phyloP scores from a whole-genome alignment of 2,113 vertebrate genomes.

The Malaclemys terrapin region DNA sequence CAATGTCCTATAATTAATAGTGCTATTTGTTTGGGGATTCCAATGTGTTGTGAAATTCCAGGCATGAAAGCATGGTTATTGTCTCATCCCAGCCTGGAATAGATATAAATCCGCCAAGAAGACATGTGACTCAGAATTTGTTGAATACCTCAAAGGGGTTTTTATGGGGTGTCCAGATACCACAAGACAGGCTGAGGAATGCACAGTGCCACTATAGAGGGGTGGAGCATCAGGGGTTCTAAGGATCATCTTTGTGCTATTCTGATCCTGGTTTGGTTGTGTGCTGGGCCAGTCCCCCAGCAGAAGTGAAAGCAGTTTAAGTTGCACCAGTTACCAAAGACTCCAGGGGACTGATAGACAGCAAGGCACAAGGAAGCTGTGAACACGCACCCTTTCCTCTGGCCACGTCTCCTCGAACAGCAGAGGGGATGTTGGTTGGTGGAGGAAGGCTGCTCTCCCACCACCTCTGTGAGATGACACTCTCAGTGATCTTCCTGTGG shows the following conservation, averaged over 20 bases:
- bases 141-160: neutral
- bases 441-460: neutral
- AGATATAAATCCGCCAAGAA: conserved; percentile 39
- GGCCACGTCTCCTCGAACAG: neutral
- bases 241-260: fast-evolving
- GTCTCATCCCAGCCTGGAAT: conserved; percentile 23
- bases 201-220: neutral
- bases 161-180: neutral
- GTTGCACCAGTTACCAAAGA: neutral
- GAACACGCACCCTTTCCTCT: neutral
- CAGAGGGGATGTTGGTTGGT: neutral
- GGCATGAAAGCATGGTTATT: conserved; percentile 47
- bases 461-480: neutral
- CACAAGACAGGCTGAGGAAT: neutral
- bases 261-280: neutral
- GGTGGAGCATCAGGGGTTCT: neutral
- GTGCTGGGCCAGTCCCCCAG: neutral
- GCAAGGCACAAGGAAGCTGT: fast-evolving
- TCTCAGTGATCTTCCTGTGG: neutral
- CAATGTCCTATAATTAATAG: conserved; percentile 46
- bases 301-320: neutral
- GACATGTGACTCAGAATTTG: neutral
- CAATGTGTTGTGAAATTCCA: conserved; percentile 58
- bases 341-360: neutral
- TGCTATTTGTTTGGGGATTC: conserved; percentile 44